Percentiles rank a stretch among this genome's conserved stretches.
phyloP scores from a whole-genome alignment of 1,140 invertebrate species.

The Antheraea mylitta region DNA sequence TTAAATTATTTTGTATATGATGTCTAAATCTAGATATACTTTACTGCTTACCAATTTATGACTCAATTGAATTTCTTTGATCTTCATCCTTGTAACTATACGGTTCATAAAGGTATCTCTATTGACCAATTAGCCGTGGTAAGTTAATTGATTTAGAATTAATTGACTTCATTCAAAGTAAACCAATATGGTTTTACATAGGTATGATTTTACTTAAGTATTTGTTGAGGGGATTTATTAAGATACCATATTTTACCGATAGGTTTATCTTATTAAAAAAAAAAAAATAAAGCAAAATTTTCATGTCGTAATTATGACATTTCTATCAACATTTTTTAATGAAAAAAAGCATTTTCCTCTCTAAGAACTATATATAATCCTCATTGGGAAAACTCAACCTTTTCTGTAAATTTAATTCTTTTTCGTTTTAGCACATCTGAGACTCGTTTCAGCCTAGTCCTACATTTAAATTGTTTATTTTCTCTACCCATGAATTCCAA shows the following conservation, averaged over 20 bases:
- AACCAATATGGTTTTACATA: neutral
- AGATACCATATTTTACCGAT: no score
- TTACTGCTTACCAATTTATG: no score
- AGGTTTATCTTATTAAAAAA: no score
- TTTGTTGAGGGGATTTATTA: neutral
- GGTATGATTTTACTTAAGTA: neutral
- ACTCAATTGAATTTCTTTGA: neutral
- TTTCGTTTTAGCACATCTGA: neutral
- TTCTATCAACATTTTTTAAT: no score
- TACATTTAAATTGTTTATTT: neutral
- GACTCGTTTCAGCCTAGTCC: neutral
- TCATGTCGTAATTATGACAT: no score
- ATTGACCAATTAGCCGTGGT: neutral
- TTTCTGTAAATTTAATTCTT: no score
- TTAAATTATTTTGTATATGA: no score
- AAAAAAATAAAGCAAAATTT: no score
- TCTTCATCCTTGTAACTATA: neutral
- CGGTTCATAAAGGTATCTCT: neutral
- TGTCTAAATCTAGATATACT: no score
- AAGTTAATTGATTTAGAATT: neutral
- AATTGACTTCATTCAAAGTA: neutral
- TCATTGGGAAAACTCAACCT: no score
- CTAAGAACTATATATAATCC: no score
- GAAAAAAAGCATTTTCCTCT: no score
- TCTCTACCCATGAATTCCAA: neutral